phyloP scores from a whole-genome alignment of 2,888 invertebrate species.

The Caenorhabditis drosophilae region DNA sequence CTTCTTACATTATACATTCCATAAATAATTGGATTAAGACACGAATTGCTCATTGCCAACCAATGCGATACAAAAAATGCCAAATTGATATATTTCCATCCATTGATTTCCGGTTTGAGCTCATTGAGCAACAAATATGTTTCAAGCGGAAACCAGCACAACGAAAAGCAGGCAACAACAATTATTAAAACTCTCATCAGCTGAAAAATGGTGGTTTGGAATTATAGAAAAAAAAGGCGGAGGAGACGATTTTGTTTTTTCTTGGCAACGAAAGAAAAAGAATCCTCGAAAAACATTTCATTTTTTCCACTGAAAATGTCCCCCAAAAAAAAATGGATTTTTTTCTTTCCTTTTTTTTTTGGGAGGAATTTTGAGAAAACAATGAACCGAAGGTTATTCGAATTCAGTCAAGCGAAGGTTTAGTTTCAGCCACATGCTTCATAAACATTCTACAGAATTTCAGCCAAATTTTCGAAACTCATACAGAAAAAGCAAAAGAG shows the following conservation, averaged over 20 bases:
- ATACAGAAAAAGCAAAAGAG: no score
- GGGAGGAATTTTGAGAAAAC: no score
- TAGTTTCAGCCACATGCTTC: no score
- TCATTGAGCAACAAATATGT: slow-evolving; percentile 70
- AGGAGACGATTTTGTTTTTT: no score
- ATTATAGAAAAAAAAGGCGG: not conserved
- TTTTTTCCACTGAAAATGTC: not conserved
- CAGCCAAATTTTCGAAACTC: no score
- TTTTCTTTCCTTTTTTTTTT: no score
- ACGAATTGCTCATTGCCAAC: slow-evolving; percentile 82
- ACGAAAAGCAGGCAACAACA: slow-evolving; percentile 71
- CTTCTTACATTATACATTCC: slow-evolving; percentile 81
- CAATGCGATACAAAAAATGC: slow-evolving; percentile 85
- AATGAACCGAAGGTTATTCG: no score
- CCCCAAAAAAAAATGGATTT: not conserved
- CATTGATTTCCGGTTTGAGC: slow-evolving; percentile 49
- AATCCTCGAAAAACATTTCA: no score
- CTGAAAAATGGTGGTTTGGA: slow-evolving; percentile 43
- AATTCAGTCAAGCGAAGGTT: no score
- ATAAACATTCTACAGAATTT: no score
- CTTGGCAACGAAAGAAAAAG: no score
- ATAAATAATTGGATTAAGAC: slow-evolving; percentile 88
- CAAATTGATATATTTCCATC: slow-evolving; percentile 81
- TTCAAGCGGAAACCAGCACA: slow-evolving; percentile 73
- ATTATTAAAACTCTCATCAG: slow-evolving; percentile 68